Evolutionary conservation across 2,113 vertebrate species (phyloP), one percentile per base, ranked within the genome.

Genomic region (Mormyrus iriodes): DNA sequence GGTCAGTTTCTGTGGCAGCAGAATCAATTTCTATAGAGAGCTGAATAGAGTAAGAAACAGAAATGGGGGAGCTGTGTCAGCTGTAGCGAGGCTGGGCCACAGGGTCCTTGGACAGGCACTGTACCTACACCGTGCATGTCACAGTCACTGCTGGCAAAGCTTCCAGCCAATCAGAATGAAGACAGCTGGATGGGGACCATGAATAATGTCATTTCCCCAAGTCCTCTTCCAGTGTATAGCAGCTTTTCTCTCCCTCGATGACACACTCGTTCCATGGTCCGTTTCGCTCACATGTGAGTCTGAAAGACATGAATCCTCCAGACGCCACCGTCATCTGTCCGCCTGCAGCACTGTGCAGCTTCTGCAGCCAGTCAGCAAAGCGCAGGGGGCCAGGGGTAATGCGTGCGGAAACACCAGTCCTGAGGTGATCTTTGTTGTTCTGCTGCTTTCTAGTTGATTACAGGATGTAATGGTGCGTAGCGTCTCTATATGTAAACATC

Each of bases 391-490:
- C 61, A 4, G 61, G 61, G 10, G 0, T 69, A 31, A 69, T 31
- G 61, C 27, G 61, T 69, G n/a, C 61, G n/a, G 61, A 69, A 69
- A 65, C 39, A n/a, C 42, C 55, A 88, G 55, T 61, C 61, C 58
- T n/a, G 39, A 46, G 39, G 42, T 46, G 42, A 65, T 61, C 87
- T 55, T 42, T 4, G 65, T 17, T 9, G 35, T 53, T 27, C 48
- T 76, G 27, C 73, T 79, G 35, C 13, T 39, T 27, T 53, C 69
- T 51, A n/a, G 24, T 55, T 88, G 69, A 55, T 52, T 79, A 53
- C 69, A 44, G 88, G 31, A 52, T 15, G 88, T 88, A 82, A 88
- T 88, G 87, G 61, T 51, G 58, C 61, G 61, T 88, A 21, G 27
- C 21, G n/a, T 39, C 27, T 17, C 27, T 52, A n/a, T 39, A 12